phyloP scores from a whole-genome alignment of 2,888 invertebrate genomes.

The Scaptodrosophila latifasciaeformis region DNA sequence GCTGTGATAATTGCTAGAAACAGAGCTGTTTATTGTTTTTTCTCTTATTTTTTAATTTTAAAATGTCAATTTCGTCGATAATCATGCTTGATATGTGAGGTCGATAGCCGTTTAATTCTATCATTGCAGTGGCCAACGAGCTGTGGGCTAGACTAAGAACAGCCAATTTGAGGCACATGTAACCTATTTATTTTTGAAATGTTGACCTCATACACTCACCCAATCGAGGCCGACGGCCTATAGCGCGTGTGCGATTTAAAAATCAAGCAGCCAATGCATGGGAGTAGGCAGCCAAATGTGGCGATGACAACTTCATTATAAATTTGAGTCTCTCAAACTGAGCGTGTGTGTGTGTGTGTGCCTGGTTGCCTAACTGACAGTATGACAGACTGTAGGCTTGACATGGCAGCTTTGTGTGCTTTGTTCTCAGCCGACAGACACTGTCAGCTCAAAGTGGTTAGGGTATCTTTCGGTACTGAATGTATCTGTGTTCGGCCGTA shows the following conservation, averaged over 20 bases:
- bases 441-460: background rate
- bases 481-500: no score
- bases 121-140: no score
- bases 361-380: background rate
- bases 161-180: constrained; percentile 49
- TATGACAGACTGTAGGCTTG: constrained; percentile 26
- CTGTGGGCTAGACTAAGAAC: no score
- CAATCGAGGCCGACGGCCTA: constrained; percentile 34
- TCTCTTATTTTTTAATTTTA: no score
- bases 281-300: constrained; percentile 52
- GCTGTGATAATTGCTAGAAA: no score
- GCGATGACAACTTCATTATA: constrained; percentile 64
- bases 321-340: constrained; percentile 3
- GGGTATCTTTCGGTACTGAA: no score
- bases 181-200: constrained; percentile 63
- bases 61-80: no score
- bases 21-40: no score
- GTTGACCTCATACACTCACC: constrained; percentile 59
- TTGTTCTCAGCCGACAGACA: constrained; percentile 39
- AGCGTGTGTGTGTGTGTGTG: constrained; percentile 29
- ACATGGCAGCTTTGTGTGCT: constrained; percentile 25
- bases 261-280: constrained; percentile 10
- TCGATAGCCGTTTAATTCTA: no score
- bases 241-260: constrained; percentile 40
- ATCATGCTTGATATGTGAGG: no score